Conservation (phyloP, 2,888 invertebrate species). For the Lottia gigantea region DNA sequence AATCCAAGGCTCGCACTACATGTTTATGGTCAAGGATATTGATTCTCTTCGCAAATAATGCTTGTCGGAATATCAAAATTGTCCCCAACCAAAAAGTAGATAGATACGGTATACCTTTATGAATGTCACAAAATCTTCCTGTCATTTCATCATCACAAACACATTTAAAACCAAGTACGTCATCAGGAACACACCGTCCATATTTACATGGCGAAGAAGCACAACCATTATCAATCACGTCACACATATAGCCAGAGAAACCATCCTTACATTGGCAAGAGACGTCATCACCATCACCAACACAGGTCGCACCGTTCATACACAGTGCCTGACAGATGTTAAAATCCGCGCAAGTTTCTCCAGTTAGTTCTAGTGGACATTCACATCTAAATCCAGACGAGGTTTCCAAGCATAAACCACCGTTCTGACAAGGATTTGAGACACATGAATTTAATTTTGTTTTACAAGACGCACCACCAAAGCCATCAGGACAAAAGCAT, state of each 20-base stretch:
- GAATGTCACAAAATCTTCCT: neutral
- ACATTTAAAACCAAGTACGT: neutral
- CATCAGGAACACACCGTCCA: neutral
- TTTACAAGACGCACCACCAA: conserved; percentile 16
- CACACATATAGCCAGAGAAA: neutral
- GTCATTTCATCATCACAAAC: neutral
- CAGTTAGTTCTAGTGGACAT: conserved; percentile 17
- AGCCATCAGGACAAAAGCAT: conserved; percentile 17
- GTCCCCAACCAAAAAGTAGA: too few species aligned
- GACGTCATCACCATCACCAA: neutral
- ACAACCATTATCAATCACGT: neutral
- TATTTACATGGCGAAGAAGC: neutral
- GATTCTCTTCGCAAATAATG: too few species aligned
- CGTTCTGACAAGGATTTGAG: conserved; percentile 24
- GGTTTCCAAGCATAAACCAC: conserved; percentile 20
- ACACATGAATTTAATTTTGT: conserved; percentile 13
- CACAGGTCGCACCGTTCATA: conserved; percentile 1
- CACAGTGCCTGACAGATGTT: conserved; percentile 11
- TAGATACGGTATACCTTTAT: conserved; percentile 10
- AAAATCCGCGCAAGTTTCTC: conserved; percentile 19
- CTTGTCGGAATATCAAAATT: too few species aligned
- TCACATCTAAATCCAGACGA: conserved; percentile 10
- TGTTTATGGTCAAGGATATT: too few species aligned
- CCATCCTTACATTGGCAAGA: neutral
- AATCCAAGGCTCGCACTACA: too few species aligned